These are phyloP conservation scores for Aspidoscelis tigris DNA, from an alignment of 2,113 vertebrate species.

Conservation along the genomic window DNA sequence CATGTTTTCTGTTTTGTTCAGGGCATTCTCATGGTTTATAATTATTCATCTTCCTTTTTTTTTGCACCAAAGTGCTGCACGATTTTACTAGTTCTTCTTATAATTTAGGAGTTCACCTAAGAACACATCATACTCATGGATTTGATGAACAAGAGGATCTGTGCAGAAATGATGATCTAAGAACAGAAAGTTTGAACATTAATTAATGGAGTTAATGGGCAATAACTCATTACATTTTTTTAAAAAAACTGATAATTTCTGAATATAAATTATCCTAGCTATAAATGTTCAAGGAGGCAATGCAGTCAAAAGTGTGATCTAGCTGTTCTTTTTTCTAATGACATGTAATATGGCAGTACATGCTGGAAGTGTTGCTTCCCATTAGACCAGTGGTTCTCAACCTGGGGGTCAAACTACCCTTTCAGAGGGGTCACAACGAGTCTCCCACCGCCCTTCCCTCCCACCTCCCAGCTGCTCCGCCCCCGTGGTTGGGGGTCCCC, in stretches of 20 bases:
- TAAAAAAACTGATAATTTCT: neutral
- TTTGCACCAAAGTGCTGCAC: neutral
- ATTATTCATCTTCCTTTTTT: no score
- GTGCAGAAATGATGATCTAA: neutral
- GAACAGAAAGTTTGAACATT: neutral
- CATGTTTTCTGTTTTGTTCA: neutral
- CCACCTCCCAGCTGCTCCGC: no score
- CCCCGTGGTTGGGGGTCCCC: no score
- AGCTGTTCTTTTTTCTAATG: neutral
- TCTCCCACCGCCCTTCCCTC: no score
- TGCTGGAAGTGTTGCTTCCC: constrained; percentile 39
- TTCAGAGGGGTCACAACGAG: no score
- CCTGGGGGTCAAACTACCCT: no score
- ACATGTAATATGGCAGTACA: constrained; percentile 38
- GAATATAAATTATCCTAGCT: neutral
- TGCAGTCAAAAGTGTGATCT: neutral
- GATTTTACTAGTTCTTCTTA: no score
- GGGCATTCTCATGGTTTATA: no score
- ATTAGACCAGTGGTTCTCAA: constrained; percentile 23
- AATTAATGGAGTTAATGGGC: neutral
- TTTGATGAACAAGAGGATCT: neutral
- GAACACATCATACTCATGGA: no score
- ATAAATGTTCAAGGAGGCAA: neutral
- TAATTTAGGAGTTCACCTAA: no score
- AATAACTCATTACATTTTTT: neutral